Conservation (phyloP, 1,140 invertebrate genomes). For the Hyles euphorbiae region DNA sequence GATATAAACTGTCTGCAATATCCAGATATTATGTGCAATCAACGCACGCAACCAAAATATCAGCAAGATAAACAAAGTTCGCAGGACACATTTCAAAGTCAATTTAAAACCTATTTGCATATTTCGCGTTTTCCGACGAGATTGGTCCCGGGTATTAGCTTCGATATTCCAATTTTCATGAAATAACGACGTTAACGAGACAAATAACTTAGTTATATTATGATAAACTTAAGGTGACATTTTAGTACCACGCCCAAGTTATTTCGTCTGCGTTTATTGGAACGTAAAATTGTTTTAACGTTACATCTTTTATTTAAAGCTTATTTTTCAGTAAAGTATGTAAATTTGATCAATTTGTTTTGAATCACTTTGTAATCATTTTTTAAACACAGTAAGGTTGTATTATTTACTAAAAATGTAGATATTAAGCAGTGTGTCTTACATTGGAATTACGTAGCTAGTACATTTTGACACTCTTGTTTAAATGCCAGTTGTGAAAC, state of each 20-base stretch:
- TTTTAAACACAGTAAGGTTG: too few relatives aligned
- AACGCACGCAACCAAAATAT: not conserved
- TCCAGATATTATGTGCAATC: not conserved
- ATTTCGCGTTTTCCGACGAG: conserved; percentile 29
- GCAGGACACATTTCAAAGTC: conserved; percentile 26
- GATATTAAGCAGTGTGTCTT: too few relatives aligned
- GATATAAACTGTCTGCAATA: too few relatives aligned
- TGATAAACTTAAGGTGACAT: not conserved
- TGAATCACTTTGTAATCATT: too few relatives aligned
- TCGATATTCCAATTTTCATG: conserved; percentile 24
- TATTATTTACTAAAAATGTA: too few relatives aligned
- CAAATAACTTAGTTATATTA: not conserved
- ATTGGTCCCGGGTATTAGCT: conserved; percentile 9
- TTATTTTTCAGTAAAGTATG: too few relatives aligned
- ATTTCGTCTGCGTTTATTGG: not conserved
- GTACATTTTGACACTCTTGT: too few relatives aligned
- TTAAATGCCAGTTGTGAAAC: too few relatives aligned
- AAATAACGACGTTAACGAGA: conserved; percentile 8
- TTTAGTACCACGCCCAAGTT: not conserved
- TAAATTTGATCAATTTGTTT: too few relatives aligned
- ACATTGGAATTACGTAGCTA: too few relatives aligned
- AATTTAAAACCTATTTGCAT: conserved; percentile 46
- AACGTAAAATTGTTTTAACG: too few relatives aligned
- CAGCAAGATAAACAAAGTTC: conserved; percentile 23
- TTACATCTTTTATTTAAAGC: too few relatives aligned